Conservation (phyloP, 2,888 invertebrate genomes). For the Tiliacea aurago region DNA sequence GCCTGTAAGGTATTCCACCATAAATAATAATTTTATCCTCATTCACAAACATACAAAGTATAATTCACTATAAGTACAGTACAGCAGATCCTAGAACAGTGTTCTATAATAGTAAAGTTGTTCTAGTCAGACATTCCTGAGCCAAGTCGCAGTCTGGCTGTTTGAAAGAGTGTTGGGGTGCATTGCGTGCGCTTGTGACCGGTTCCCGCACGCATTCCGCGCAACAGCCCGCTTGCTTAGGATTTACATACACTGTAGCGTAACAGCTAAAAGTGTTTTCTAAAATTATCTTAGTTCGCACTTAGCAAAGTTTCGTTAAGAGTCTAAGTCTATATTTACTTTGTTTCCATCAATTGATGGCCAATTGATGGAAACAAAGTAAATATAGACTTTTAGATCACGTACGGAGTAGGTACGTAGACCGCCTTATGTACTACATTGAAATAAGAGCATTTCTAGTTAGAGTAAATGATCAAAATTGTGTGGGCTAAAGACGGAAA, state of each 20-base stretch:
- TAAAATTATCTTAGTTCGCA: too few species aligned
- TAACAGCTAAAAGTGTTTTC: constrained; percentile 6
- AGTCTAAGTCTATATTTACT: too few species aligned
- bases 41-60: neutral
- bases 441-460: neutral
- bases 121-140: constrained; percentile 40
- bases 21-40: neutral
- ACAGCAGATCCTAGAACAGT: neutral
- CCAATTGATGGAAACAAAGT: neutral
- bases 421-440: neutral
- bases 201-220: constrained; percentile 65
- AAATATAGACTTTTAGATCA: neutral
- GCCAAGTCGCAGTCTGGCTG: constrained; percentile 47
- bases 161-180: constrained; percentile 56
- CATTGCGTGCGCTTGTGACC: constrained; percentile 56
- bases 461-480: neutral
- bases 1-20: too few species aligned
- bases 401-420: neutral
- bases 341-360: too few species aligned
- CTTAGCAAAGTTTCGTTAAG: neutral
- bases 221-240: constrained; percentile 33
- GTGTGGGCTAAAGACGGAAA: too few species aligned
- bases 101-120: constrained; percentile 27
- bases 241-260: constrained; percentile 26
- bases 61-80: neutral